Conservation (phyloP, 2,888 invertebrate genomes). For the Tetramorium bicarinatum region DNA sequence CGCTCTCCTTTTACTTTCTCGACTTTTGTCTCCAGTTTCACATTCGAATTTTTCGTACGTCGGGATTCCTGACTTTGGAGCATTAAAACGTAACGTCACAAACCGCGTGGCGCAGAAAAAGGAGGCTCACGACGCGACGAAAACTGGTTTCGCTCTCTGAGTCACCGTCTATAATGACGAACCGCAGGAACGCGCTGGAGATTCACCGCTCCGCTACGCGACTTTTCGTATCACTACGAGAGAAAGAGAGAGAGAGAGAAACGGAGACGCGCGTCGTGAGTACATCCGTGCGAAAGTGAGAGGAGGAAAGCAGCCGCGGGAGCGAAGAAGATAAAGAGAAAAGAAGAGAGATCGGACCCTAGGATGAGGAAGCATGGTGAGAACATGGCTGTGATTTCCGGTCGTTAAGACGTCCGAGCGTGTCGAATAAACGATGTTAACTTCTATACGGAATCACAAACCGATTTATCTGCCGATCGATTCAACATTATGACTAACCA, state of each 20-base stretch:
- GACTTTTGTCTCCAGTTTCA: constrained; percentile 13
- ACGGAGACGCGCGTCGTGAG: constrained; percentile 16
- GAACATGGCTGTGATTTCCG: constrained; percentile 76
- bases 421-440: constrained; percentile 50
- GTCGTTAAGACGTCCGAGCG: constrained; percentile 67
- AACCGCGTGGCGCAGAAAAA: constrained; percentile 78
- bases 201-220: constrained; percentile 71
- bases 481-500: not conserved
- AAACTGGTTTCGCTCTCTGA: constrained; percentile 85
- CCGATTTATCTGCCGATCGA: constrained; percentile 29
- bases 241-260: constrained; percentile 5
- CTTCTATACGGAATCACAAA: constrained; percentile 4
- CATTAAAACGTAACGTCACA: constrained; percentile 73
- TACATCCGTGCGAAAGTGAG: constrained; percentile 20
- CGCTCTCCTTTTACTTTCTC: not conserved
- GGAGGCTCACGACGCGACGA: constrained; percentile 71
- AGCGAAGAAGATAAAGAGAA: constrained; percentile 16
- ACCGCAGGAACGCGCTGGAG: constrained; percentile 72
- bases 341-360: constrained; percentile 22
- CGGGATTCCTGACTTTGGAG: constrained; percentile 37
- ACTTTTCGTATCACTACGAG: constrained; percentile 70
- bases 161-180: constrained; percentile 85
- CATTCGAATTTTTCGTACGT: constrained; percentile 32
- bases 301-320: constrained; percentile 27
- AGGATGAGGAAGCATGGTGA: constrained; percentile 65